Base-by-base conservation (phyloP, 2,113 vertebrate genomes). In the Phyllopteryx taeniolatus region DNA sequence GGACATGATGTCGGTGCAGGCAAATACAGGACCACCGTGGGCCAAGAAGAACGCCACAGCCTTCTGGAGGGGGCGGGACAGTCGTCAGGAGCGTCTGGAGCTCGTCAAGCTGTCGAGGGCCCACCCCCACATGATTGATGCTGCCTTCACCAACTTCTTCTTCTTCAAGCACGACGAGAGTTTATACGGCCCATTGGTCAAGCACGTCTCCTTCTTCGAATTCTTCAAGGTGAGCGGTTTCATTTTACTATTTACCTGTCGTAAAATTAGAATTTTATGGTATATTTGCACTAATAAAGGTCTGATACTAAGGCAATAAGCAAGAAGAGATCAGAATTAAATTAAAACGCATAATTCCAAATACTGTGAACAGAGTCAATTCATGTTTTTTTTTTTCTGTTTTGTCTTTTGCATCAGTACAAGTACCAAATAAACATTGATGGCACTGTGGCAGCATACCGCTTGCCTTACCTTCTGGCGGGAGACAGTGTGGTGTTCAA, bases 1-100 rank as follows among this genome's bases (percentile, higher is more conserved):
- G 90, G 98, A 99, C 85, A 98, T 99, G 95, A 93, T 97, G 95
- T 99, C 97, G 0, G 96, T 99, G 53, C 98, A 99, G 87, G 95
- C 94, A 67, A 98, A 97, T 84, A 98, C 96, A 0, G 96, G 98
- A 8, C 96, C 95, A 0, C 77, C 83, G 0, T 99, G 98, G 98
- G 87, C 93, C 57, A 91, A 94, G 74, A 99, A 99, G 89, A 96
- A 96, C 0, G 66, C 84, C 76, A 96, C 95, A 0, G 97, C 94
- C 0, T 94, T 99, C 86, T 99, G 98, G 98, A 95, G 98, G 74
- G 98, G 98, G 1, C 93, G 98, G 2, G 98, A 99, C 91, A 99
- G 98, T 84, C 92, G 96, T 13, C 94, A 92, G 85, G 98, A 99
- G 85, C 94, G 98, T 8, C 94, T 99, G 2, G 95, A 98, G 83